phyloP scores from a whole-genome alignment of 2,888 invertebrate genomes.

The Itoplectis maculator region DNA sequence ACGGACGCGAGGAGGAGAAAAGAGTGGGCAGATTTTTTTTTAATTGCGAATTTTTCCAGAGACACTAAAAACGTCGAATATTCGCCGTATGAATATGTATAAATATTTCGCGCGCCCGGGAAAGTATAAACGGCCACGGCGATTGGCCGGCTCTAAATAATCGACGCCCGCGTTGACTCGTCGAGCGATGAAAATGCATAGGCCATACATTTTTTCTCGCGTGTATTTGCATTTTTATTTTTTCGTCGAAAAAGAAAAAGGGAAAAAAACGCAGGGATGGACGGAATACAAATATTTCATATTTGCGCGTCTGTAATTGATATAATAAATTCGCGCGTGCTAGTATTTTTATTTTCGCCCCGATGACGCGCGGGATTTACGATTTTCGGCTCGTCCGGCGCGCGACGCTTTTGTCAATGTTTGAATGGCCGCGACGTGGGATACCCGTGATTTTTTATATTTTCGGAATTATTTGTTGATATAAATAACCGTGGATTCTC shows the following conservation, averaged over 20 bases:
- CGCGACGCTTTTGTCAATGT: too few relatives aligned
- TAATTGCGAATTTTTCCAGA: slow-evolving; percentile 15
- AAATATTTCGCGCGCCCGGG: neutral
- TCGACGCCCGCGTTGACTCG: neutral
- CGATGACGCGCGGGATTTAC: too few relatives aligned
- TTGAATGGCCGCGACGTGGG: too few relatives aligned
- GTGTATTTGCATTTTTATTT: slow-evolving; percentile 15
- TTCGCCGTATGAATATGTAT: slow-evolving; percentile 16
- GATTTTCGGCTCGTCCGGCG: too few relatives aligned
- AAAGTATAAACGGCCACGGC: neutral
- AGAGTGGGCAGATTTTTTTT: too few relatives aligned
- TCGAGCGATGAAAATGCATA: neutral
- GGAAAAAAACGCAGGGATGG: too few relatives aligned
- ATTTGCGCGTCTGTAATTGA: neutral
- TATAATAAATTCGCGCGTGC: neutral
- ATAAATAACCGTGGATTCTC: too few relatives aligned
- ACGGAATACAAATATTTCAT: neutral
- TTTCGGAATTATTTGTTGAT: too few relatives aligned
- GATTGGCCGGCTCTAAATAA: slow-evolving; percentile 7
- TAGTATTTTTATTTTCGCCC: neutral
- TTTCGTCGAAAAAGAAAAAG: neutral
- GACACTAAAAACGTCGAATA: slow-evolving; percentile 10
- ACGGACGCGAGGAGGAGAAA: neutral
- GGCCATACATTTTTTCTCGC: neutral
- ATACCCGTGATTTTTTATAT: too few relatives aligned